Conservation (phyloP, 2,888 invertebrate genomes). For the Cosmopolites sordidus region DNA sequence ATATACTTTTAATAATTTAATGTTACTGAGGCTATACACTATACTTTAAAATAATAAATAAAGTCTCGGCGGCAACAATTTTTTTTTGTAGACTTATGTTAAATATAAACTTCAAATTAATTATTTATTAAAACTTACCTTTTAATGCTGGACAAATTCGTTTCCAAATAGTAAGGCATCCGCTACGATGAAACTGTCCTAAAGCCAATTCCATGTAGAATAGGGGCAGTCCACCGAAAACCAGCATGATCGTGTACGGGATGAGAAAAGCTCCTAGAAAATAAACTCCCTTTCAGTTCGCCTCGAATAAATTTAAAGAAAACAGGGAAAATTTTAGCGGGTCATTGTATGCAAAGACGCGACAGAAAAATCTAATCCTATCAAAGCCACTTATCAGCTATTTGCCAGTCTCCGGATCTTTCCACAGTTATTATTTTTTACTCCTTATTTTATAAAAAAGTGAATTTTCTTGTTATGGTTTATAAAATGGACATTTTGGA, state of each 20-base stretch:
- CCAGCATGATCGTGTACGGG: constrained; percentile 87
- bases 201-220: constrained; percentile 95
- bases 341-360: background rate
- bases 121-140: no score
- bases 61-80: no score
- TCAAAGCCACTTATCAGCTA: background rate
- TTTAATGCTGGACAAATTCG: constrained; percentile 89
- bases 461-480: background rate
- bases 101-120: no score
- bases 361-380: background rate
- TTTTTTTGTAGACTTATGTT: no score
- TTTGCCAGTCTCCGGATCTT: background rate
- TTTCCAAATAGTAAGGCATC: constrained; percentile 90
- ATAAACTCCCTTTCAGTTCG: constrained; percentile 4
- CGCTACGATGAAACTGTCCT: constrained; percentile 90
- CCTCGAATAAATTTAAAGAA: background rate
- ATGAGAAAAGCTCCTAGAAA: constrained; percentile 85
- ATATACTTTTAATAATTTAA: no score
- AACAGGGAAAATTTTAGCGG: background rate
- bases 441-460: background rate
- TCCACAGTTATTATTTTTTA: background rate
- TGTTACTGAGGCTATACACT: no score
- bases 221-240: constrained; percentile 87
- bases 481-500: no score
- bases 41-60: no score